Evolutionary conservation across 2,113 vertebrate species (phyloP), one percentile per base, ranked within the genome.

Genomic region (Lepus timidus): DNA sequence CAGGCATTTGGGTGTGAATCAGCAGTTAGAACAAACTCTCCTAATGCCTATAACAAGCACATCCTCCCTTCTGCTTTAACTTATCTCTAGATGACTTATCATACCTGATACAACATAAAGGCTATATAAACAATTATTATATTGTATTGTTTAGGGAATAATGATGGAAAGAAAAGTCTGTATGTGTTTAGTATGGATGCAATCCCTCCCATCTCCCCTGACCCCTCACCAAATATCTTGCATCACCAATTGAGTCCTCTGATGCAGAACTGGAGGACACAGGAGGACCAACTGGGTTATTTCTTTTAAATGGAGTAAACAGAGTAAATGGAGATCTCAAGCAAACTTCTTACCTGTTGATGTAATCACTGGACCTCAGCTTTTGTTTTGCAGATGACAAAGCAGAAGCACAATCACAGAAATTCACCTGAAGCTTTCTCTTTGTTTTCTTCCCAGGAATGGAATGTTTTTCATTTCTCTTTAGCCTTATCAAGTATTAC

Each of bases 291-390:
- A 31, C 16, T 67, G 36, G 16, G 39, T 64, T 87, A 90, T 90
- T 27, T 87, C 61, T 94, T 79, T 79, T 67, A 67, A 88, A 75
- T 62, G 29, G 13, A 65, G 93, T 93, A 93, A 87, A 27, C 44
- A 92, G 61, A 84, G 44, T 44, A 44, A 44, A 44, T 44, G 16
- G 55, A 85, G 11, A 70, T 51, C 39, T 70, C 70, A 55, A 75
- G 49, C 89, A 85, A 82, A 7, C 12, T 36, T 85, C 20, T 44
- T 96, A 78, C 36, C 4, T 3, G 20, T 39, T 87, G 33, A 83
- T 61, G 87, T 83, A 93, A 68, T 73, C 87, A 52, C 31, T 22
- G 58, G 22, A 39, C 49, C n/a, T 52, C 80, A 81, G n/a, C 71
- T 79, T 90, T 91, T 83, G 70, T 84, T 91, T 80, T 84, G 51